These are phyloP conservation scores for Epinotia bilunana DNA, from an alignment of 2,888 invertebrate genomes.

Conservation along the genomic window DNA sequence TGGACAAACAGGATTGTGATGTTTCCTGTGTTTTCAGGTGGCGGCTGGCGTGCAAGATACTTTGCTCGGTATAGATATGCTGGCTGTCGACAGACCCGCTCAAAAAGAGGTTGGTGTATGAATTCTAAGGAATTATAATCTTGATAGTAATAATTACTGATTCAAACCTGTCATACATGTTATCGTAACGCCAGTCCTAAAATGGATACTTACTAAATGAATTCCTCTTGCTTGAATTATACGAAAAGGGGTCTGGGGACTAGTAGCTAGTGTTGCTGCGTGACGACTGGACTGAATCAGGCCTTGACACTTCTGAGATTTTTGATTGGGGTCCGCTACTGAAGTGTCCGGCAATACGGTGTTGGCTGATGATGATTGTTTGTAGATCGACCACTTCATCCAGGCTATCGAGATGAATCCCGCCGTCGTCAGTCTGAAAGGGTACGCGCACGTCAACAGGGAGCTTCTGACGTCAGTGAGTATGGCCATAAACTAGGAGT, in stretches of 20 bases:
- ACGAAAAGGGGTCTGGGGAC: too few relatives aligned
- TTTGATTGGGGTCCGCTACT: too few relatives aligned
- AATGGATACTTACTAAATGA: too few relatives aligned
- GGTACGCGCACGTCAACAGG: slow-evolving; percentile 87
- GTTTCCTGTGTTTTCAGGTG: slow-evolving; percentile 67
- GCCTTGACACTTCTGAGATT: too few relatives aligned
- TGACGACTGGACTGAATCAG: too few relatives aligned
- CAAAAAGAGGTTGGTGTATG: slow-evolving; percentile 82
- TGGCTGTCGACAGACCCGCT: slow-evolving; percentile 84
- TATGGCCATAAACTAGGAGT: slow-evolving; percentile 29
- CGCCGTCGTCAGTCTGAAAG: slow-evolving; percentile 87
- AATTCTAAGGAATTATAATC: not conserved
- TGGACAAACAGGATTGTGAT: not conserved
- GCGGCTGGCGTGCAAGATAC: slow-evolving; percentile 86
- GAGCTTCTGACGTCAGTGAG: slow-evolving; percentile 86
- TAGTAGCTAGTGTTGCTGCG: too few relatives aligned
- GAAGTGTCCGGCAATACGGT: not conserved
- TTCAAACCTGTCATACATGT: too few relatives aligned
- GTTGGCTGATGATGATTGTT: not conserved
- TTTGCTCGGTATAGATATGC: slow-evolving; percentile 83
- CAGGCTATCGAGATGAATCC: slow-evolving; percentile 89
- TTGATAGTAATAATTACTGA: too few relatives aligned
- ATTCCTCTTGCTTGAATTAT: too few relatives aligned
- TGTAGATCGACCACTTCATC: slow-evolving; percentile 87
- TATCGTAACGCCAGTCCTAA: too few relatives aligned